Conservation (phyloP, 2,888 invertebrate genomes). For the Gymnosoma rotundatum region DNA sequence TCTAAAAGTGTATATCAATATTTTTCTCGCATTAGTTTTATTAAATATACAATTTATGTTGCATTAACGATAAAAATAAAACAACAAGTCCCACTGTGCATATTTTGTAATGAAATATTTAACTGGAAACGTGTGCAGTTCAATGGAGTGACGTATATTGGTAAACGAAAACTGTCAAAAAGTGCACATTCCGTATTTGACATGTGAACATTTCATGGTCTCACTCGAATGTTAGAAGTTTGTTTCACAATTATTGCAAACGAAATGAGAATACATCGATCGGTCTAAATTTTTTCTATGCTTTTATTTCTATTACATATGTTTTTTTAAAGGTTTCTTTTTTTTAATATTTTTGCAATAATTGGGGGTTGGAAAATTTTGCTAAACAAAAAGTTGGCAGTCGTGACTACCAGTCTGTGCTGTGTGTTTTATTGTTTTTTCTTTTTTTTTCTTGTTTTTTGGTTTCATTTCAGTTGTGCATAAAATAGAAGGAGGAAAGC, state of each 20-base stretch:
- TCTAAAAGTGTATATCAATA: too few relatives aligned
- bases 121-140: conserved; percentile 9
- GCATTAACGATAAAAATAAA: too few relatives aligned
- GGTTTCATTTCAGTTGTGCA: neutral
- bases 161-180: conserved; percentile 77
- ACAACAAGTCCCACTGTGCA: conserved; percentile 19
- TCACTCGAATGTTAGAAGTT: conserved; percentile 39
- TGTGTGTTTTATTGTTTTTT: neutral
- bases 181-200: conserved; percentile 79
- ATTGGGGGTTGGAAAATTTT: conserved; percentile 58
- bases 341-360: conserved; percentile 50
- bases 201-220: conserved; percentile 73
- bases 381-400: conserved; percentile 28
- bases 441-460: neutral
- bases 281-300: conserved; percentile 34
- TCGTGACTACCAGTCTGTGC: conserved; percentile 33
- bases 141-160: conserved; percentile 12
- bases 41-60: too few relatives aligned
- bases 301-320: conserved; percentile 8
- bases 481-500: neutral
- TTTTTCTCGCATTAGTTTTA: too few relatives aligned
- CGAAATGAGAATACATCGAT: conserved; percentile 26
- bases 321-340: neutral
- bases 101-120: conserved; percentile 26
- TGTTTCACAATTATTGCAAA: conserved; percentile 52